A percentile compares a stretch with the other conserved stretches of the same genome.
Evolutionary conservation across 2,888 invertebrate genomes (phyloP).

Genomic region (Cosmopolites sordidus): DNA sequence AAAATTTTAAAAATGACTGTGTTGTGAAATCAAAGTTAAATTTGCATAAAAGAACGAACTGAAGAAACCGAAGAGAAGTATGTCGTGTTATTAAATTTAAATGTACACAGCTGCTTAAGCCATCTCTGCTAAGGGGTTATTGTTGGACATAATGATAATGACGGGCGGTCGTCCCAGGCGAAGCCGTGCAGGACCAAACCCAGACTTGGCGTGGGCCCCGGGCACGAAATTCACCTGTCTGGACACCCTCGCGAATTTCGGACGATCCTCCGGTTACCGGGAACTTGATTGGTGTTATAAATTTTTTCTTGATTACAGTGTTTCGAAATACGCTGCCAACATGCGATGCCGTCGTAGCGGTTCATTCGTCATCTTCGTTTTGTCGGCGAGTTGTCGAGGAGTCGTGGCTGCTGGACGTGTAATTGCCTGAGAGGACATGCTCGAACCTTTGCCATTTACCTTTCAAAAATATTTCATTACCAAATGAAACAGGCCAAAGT

Average conservation of each 20-base stretch:
- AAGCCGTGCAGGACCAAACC: background rate
- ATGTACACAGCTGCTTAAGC: background rate
- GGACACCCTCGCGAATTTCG: slow-evolving; percentile 17
- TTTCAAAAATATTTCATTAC: too few relatives aligned
- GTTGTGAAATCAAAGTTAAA: too few relatives aligned
- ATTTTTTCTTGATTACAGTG: slow-evolving; percentile 12
- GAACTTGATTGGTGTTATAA: slow-evolving; percentile 15
- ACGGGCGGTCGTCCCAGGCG: slow-evolving; percentile 7
- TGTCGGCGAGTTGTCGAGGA: too few relatives aligned
- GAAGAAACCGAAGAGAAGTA: background rate
- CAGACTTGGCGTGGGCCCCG: slow-evolving; percentile 15
- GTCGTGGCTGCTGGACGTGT: too few relatives aligned
- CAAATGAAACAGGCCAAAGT: too few relatives aligned
- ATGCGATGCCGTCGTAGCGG: slow-evolving; percentile 10
- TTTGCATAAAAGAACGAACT: background rate
- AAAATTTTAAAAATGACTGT: too few relatives aligned
- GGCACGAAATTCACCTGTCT: slow-evolving; percentile 16
- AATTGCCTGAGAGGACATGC: too few relatives aligned
- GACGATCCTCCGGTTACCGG: slow-evolving; percentile 8
- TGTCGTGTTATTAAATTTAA: background rate
- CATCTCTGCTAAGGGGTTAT: slow-evolving; percentile 3
- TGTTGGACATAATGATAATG: slow-evolving; percentile 13
- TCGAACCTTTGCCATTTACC: too few relatives aligned
- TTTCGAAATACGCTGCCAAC: slow-evolving; percentile 6
- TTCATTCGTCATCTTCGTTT: background rate